Base-by-base conservation (phyloP, 2,797 vertebrate genomes). In the Sciurus vulgaris region DNA sequence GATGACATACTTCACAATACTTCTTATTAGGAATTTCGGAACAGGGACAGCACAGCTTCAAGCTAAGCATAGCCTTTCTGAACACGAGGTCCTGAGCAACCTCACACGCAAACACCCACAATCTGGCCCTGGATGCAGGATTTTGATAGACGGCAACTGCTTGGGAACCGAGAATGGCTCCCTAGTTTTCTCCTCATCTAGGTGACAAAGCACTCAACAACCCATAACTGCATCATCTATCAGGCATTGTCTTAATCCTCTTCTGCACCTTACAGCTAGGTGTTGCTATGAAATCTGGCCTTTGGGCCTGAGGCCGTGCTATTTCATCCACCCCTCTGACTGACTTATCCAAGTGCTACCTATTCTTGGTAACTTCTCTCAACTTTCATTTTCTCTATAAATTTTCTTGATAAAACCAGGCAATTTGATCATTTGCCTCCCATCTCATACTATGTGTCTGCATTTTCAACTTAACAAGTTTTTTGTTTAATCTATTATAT, bases 401-500 rank as follows among this genome's bases (percentile, higher is more conserved):
- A 38, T 35, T 82, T 91, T 86, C 24, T 24, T 77, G 24, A 24
- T 49, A 72, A 94, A 93, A 49, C 14, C 4, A 90, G 33, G 3
- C 12, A 54, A 3, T 85, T 54, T 51, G 18, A 47, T 85, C 38
- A 77, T 59, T 85, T 69, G 81, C 17, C 11, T 51, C 11, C 10
- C 1, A n/a, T 67, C 0, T 81, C 22, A 63, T 49, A 51, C 13
- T 51, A 7, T 76, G 67, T 77, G 22, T 69, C 41, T 85, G 0
- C 38, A 22, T 70, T 73, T 17, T 91, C 14, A 63, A 35, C 65
- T 61, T 49, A 85, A 49, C 49, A 54, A 5, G 49, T 86, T 44
- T 82, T 77, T 95, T 93, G 30, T 30, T 86, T 78, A 79, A n/a
- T 30, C 9, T 83, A 35, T 85, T 85, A 91, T 59, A 61, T 65